These are phyloP conservation scores for Pterostichus niger DNA, from an alignment of 2,888 invertebrate genomes.

Conservation along the genomic window DNA sequence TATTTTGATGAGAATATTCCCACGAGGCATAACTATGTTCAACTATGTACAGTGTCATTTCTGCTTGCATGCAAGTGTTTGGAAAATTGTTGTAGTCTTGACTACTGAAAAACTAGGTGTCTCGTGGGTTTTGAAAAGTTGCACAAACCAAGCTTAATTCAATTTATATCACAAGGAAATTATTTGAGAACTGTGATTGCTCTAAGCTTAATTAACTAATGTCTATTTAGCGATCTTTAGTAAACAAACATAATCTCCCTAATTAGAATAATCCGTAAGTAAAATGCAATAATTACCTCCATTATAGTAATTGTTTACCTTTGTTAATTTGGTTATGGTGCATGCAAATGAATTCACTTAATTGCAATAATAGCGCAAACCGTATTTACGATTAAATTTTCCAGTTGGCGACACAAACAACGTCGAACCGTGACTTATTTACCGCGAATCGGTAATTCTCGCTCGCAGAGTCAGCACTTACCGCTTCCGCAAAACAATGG, in stretches of 20 bases:
- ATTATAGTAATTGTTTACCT: neutral
- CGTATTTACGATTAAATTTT: constrained; percentile 9
- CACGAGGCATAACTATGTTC: too few species aligned
- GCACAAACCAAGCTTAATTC: too few species aligned
- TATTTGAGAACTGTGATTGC: too few species aligned
- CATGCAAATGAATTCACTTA: constrained; percentile 7
- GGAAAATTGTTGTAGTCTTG: too few species aligned
- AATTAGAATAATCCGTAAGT: neutral
- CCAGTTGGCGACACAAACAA: constrained; percentile 2
- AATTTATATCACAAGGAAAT: too few species aligned
- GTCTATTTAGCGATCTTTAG: neutral
- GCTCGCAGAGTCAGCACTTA: neutral
- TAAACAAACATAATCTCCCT: neutral
- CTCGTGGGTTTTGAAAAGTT: too few species aligned
- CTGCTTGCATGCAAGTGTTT: too few species aligned
- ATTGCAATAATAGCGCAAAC: neutral
- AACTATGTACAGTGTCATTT: too few species aligned
- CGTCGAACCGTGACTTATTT: constrained; percentile 28
- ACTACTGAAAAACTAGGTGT: too few species aligned
- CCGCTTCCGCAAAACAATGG: neutral
- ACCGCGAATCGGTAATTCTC: constrained; percentile 6
- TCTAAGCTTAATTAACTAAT: too few species aligned
- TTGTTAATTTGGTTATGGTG: neutral
- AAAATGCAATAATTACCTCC: neutral
- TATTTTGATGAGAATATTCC: too few species aligned